A percentile compares a stretch with the other conserved stretches of the same genome.
These are phyloP conservation scores for Dermolepida albohirtum DNA, from an alignment of 2,888 invertebrate species.

Conservation along the genomic window DNA sequence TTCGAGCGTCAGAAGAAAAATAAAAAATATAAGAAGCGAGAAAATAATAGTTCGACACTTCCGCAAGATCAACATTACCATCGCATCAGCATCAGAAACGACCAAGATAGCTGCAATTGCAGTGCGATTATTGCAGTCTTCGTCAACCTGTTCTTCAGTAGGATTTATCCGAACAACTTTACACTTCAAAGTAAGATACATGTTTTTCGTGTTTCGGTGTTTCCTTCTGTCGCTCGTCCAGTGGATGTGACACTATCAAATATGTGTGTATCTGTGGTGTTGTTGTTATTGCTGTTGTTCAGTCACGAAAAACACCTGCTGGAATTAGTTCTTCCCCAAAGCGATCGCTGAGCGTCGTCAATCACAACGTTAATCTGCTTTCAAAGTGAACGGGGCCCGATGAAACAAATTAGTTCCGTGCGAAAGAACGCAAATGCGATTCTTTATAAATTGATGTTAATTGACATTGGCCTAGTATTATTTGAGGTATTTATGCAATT, in stretches of 20 bases:
- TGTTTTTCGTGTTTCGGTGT: conserved; percentile 34
- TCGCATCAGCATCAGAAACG: too few species aligned
- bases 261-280: conserved; percentile 20
- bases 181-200: conserved; percentile 31
- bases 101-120: too few species aligned
- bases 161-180: conserved; percentile 17
- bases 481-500: conserved; percentile 32
- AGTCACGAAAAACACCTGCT: conserved; percentile 24
- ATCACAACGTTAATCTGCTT: conserved; percentile 33
- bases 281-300: conserved; percentile 12
- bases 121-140: too few species aligned
- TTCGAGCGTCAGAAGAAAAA: conserved; percentile 26
- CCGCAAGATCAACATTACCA: too few species aligned
- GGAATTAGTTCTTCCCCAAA: conserved; percentile 17
- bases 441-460: conserved; percentile 38
- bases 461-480: conserved; percentile 32
- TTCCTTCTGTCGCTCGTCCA: conserved; percentile 12
- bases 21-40: conserved; percentile 11
- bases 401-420: conserved; percentile 35
- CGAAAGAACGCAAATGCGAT: conserved; percentile 40
- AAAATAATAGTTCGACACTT: conserved; percentile 2
- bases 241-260: conserved; percentile 16
- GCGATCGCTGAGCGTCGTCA: conserved; percentile 24
- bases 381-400: conserved; percentile 34
- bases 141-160: not conserved